Base-by-base conservation (phyloP, 2,113 vertebrate genomes). In the Daphoenositta chrysoptera region DNA sequence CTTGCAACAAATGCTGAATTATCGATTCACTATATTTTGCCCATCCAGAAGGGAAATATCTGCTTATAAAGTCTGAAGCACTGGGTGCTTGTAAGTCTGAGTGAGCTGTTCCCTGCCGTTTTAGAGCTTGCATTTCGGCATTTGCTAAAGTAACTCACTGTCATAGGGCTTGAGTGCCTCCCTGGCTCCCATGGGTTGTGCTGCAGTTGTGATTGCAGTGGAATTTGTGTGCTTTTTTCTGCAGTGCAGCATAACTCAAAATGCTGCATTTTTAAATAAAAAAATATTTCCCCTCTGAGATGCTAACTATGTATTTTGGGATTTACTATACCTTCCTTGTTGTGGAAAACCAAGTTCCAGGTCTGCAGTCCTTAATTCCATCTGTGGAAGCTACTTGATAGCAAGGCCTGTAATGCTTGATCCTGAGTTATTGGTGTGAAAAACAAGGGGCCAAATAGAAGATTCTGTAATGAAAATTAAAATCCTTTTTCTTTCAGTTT, bases 31-130 rank as follows among this genome's bases (percentile, higher is more conserved):
- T 82, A 10, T 68, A 33, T 83, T 95, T 92, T 71, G 61, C 53
- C 48, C 53, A 77, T 94, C 81, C 88, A 95, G 82, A 97, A 96
- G 72, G 80, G 93, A 87, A 90, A 92, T 95, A 89, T 30, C 57
- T 89, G 31, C 66, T 94, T 83, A 61, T 16, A 58, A 94, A 72
- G 45, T 61, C 24, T 64, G 40, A 71, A 81, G 86, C 27, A 5
- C 23, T 37, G 70, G 31, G 17, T 83, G 81, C 87, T 79, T 54
- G 4, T 88, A 70, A 82, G 79, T 61, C 30, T 1, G 3, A 86
- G 66, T 78, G 75, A 96, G 50, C 53, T 93, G 40, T 88, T 87
- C 65, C 11, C 13, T 93, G 83, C 53, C n/a, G 85, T 53, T 33
- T 11, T 71, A 75, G 77, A 81, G 24, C 10, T 75, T 1, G 6